These are phyloP conservation scores for Dryas iulia DNA, from an alignment of 1,140 invertebrate species.

Conservation along the genomic window DNA sequence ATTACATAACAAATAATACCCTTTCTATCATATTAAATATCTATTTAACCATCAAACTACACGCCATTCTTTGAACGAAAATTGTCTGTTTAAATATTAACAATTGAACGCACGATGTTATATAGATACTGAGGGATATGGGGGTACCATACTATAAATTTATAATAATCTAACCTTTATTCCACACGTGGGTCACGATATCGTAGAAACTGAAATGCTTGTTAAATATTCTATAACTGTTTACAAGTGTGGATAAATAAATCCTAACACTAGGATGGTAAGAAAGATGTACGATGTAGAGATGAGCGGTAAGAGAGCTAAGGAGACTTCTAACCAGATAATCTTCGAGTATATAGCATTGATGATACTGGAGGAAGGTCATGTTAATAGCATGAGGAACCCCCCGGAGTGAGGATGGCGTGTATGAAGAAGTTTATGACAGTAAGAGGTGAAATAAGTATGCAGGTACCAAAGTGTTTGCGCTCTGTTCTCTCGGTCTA, in stretches of 20 bases:
- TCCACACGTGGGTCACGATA: neutral
- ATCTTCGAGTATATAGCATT: too few species aligned
- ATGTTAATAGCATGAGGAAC: too few species aligned
- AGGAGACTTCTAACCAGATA: too few species aligned
- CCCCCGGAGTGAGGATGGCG: too few species aligned
- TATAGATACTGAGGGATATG: neutral
- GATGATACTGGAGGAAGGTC: too few species aligned
- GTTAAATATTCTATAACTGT: neutral
- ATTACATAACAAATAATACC: neutral
- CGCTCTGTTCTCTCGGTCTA: too few species aligned
- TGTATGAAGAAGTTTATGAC: too few species aligned
- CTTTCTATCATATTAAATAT: neutral
- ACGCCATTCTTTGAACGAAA: neutral
- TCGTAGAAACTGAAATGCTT: neutral
- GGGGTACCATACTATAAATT: neutral
- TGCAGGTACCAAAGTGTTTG: too few species aligned
- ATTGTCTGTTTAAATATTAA: neutral
- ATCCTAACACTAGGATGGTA: too few species aligned
- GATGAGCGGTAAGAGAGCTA: too few species aligned
- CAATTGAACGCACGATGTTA: neutral
- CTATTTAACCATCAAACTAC: neutral
- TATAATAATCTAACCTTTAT: neutral
- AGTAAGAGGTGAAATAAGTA: too few species aligned
- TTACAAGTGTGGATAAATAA: neutral
- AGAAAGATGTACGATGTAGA: too few species aligned